phyloP scores from a whole-genome alignment of 2,797 vertebrate genomes.

The Paratrypauchen microcephalus region DNA sequence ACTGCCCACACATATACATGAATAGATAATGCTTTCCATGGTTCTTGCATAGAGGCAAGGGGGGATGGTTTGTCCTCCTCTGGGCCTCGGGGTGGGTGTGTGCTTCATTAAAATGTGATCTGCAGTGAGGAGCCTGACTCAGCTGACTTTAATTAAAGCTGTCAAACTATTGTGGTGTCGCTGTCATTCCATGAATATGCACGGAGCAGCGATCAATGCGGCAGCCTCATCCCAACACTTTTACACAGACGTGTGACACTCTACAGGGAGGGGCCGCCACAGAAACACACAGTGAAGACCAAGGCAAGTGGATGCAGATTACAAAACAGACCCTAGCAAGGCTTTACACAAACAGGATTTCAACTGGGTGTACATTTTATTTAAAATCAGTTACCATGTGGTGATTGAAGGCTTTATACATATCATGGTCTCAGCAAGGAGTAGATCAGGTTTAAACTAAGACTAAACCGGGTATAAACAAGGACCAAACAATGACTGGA shows the following conservation, averaged over 20 bases:
- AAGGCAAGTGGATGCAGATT: slow-evolving; percentile 10
- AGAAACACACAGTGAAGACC: slow-evolving; percentile 15
- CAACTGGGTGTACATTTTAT: background rate
- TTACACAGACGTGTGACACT: slow-evolving; percentile 15
- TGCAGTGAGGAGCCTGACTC: slow-evolving; percentile 54
- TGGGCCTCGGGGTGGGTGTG: slow-evolving; percentile 38
- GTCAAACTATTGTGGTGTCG: slow-evolving; percentile 60
- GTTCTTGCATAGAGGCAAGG: slow-evolving; percentile 11
- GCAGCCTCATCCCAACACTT: slow-evolving; percentile 27
- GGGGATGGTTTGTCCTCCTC: slow-evolving; percentile 39
- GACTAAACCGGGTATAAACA: background rate
- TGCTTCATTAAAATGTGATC: slow-evolving; percentile 64
- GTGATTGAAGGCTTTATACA: background rate
- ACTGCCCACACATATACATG: slow-evolving; percentile 10
- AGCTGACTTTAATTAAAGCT: slow-evolving; percentile 68
- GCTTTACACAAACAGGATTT: background rate
- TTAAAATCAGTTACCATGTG: background rate
- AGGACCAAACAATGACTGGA: background rate
- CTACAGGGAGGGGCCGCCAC: background rate
- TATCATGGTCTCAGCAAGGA: background rate
- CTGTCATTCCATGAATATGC: slow-evolving; percentile 50
- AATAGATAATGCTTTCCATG: too few relatives aligned
- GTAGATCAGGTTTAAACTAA: background rate
- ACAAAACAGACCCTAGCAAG: background rate
- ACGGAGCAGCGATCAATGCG: slow-evolving; percentile 48